Evolutionary conservation across 2,113 vertebrate species (phyloP), one percentile per base, ranked within the genome.

Genomic region (Tonatia bakeri): DNA sequence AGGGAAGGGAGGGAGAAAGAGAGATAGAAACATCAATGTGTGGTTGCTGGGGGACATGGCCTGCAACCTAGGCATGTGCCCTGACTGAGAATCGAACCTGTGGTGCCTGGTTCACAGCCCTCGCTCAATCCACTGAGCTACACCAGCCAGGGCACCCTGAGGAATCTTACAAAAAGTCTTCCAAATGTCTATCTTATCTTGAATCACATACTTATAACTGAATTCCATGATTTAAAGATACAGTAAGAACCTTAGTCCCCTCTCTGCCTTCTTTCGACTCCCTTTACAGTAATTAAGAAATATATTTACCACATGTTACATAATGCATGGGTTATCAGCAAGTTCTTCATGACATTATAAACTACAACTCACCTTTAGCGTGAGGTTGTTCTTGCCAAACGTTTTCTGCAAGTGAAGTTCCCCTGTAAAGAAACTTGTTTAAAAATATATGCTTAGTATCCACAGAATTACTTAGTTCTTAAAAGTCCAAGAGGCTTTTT

Each of bases 341-440:
- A 95, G 14, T 9, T 79, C 61, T 67, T 77, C 47, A 47, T 52
- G 22, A 93, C 20, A 88, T 7, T 52, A 4, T 24, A 24, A 81
- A 96, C 92, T 16, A 64, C 17, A 85, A 94, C 97, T 98, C 83
- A 98, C 98, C 97, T 75, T 96, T 95, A 92, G 97, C 97, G 81
- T 72, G 82, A 91, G 96, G 73, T 0, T 65, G 70, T 70, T 98
- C 96, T 36, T 92, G 92, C 0, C 87, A 94, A 97, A 40, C 16
- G 50, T 96, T 97, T 97, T 98, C 98, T 85, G 31, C 81, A 54
- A 81, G 28, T 65, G 61, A 95, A 86, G 92, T 91, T 69, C 96
- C 96, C 96, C 98, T 98, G 94, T 76, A n/a, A 95, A 98, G 73
- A 92, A 97, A 86, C 28, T 7, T 89, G 17, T 83, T 92, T 91